These are phyloP conservation scores for Dromaius novaehollandiae DNA, from an alignment of 2,113 vertebrate species.

Conservation along the genomic window DNA sequence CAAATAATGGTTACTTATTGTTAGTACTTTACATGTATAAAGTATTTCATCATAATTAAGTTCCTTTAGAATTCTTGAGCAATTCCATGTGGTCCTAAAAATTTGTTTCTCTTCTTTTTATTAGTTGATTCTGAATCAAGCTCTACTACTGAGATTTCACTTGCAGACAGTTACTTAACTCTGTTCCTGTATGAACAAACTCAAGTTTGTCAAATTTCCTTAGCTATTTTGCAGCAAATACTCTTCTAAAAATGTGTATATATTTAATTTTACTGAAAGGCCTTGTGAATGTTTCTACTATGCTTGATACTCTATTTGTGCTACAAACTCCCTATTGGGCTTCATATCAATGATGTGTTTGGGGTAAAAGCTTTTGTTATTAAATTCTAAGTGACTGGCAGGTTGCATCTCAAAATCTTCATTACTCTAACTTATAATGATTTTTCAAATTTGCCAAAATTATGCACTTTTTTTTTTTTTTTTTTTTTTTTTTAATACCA, in stretches of 20 bases:
- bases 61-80: background rate
- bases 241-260: background rate
- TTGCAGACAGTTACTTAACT: background rate
- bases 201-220: background rate
- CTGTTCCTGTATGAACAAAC: background rate
- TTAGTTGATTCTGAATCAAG: constrained; percentile 2
- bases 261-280: background rate
- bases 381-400: background rate
- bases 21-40: background rate
- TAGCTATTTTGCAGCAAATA: background rate
- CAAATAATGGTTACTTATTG: background rate
- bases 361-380: background rate
- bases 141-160: background rate
- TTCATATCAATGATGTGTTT: background rate
- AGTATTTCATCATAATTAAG: background rate
- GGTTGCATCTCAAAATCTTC: background rate
- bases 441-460: background rate
- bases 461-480: background rate
- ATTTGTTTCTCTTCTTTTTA: background rate
- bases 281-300: background rate
- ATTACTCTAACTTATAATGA: background rate
- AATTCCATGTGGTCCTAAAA: background rate
- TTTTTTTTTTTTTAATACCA: background rate
- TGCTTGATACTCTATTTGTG: background rate
- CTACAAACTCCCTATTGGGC: background rate